These are phyloP conservation scores for Ascaphus truei DNA, from an alignment of 2,113 vertebrate genomes.

Conservation along the genomic window DNA sequence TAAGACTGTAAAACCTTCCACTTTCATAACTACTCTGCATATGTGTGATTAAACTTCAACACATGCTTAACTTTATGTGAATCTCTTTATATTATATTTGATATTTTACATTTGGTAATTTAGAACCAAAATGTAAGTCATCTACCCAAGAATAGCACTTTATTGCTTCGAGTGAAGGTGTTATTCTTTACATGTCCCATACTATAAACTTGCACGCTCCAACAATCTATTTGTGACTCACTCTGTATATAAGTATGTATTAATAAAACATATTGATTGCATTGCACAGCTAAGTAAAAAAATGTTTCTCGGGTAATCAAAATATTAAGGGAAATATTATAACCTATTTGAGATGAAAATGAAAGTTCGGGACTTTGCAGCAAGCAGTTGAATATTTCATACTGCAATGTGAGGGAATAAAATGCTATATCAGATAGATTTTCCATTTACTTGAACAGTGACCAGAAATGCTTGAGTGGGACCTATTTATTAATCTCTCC, in stretches of 20 bases:
- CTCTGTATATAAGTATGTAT: not conserved
- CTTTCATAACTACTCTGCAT: conserved; percentile 11
- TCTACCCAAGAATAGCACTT: not conserved
- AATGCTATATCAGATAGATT: too few relatives aligned
- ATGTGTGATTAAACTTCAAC: conserved; percentile 26
- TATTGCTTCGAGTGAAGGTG: not conserved
- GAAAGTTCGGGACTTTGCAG: too few relatives aligned
- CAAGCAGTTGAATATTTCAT: too few relatives aligned
- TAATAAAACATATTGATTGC: not conserved
- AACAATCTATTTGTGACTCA: not conserved
- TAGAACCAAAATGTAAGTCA: conserved; percentile 4
- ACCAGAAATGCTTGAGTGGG: too few relatives aligned
- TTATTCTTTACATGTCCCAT: conserved; percentile 1
- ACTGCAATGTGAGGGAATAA: too few relatives aligned
- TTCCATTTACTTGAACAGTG: too few relatives aligned
- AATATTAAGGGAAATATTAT: too few relatives aligned
- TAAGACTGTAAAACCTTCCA: conserved; percentile 32
- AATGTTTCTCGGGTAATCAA: too few relatives aligned
- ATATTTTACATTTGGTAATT: conserved; percentile 17
- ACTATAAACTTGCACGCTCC: not conserved
- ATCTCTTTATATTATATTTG: conserved; percentile 15
- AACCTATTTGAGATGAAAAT: too few relatives aligned
- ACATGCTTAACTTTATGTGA: conserved; percentile 19
- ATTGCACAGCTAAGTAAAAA: not conserved
- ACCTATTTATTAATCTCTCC: too few relatives aligned